Evolutionary conservation across 2,797 vertebrate species (phyloP).

Genomic region (Poecilia picta): DNA sequence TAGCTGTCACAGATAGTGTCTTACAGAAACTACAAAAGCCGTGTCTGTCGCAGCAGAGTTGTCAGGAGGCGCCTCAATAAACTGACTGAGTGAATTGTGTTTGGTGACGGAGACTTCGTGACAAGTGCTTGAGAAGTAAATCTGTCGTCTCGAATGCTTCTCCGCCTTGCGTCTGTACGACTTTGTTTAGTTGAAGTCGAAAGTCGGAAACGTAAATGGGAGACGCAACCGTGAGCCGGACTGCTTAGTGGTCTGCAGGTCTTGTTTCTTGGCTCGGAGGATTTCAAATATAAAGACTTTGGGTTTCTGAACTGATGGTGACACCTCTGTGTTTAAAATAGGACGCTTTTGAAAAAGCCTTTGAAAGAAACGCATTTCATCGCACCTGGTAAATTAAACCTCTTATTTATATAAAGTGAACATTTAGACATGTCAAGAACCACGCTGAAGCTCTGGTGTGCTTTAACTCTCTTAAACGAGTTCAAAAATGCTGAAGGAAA

Average conservation of each 20-base stretch:
- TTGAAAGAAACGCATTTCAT: not conserved
- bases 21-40: slow-evolving; percentile 27
- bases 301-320: not conserved
- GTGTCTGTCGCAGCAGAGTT: slow-evolving; percentile 27
- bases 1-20: slow-evolving; percentile 50
- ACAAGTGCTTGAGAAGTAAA: slow-evolving; percentile 10
- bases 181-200: not conserved
- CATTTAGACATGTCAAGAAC: not conserved
- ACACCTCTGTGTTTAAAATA: not conserved
- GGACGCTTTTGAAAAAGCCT: not conserved
- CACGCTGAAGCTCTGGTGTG: not conserved
- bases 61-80: slow-evolving; percentile 37
- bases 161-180: not conserved
- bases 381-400: not conserved
- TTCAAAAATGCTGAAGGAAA: not conserved
- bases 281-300: not conserved
- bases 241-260: not conserved
- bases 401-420: not conserved
- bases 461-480: not conserved
- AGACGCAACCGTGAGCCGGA: not conserved
- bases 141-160: slow-evolving; percentile 7
- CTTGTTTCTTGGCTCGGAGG: not conserved
- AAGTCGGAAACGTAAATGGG: not conserved
- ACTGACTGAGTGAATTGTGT: slow-evolving; percentile 41
- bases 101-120: slow-evolving; percentile 41